Evolutionary conservation across 2,797 vertebrate genomes (phyloP), one percentile per base, ranked within the genome.

Genomic region (Astyanax mexicanus): DNA sequence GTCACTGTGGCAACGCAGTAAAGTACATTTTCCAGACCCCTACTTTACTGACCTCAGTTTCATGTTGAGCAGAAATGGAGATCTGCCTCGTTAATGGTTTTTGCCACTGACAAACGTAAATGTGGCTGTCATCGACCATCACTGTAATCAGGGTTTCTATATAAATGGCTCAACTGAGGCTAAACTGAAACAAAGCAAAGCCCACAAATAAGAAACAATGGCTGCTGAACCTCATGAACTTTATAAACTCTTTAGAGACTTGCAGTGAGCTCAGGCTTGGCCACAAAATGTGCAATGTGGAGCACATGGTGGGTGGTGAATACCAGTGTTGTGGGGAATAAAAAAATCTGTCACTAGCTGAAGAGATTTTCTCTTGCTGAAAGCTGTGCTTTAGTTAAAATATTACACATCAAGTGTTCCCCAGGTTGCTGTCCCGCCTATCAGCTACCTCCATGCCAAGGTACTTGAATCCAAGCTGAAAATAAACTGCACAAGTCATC

Each of bases 171-270:
- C n/a, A n/a, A n/a, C n/a, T n/a, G n/a, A n/a, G 35, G 23, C n/a
- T 10, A 8, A 19, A 61, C 15, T 21, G 35, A 61, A 38, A 40
- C 35, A 19, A 21, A 61, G 17, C 32, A 38, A 21, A 60, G 11
- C 3, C 35, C 58, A 21, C 37, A 57, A 44, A 37, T 11, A 0
- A 10, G 6, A 6, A 66, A 25, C 37, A 55, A 66, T 29, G 49
- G 3, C 5, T 6, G 5, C 10, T 42, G 51, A 74, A 66, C 72
- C 13, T 38, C 15, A 10, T 66, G 52, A 57, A 57, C 72, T 47
- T 12, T 5, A 2, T 1, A 15, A 42, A 4, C 6, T 25, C 21
- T 37, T 25, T 6, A 13, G 62, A 25, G n/a, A 29, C 19, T 23
- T 51, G 6, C 6, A 4, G 40, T 32, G 13, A 29, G 61, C 23